Evolutionary conservation across 1,140 invertebrate species (phyloP), one percentile per base, ranked within the genome.

Genomic region (Probaryconus sp.): DNA sequence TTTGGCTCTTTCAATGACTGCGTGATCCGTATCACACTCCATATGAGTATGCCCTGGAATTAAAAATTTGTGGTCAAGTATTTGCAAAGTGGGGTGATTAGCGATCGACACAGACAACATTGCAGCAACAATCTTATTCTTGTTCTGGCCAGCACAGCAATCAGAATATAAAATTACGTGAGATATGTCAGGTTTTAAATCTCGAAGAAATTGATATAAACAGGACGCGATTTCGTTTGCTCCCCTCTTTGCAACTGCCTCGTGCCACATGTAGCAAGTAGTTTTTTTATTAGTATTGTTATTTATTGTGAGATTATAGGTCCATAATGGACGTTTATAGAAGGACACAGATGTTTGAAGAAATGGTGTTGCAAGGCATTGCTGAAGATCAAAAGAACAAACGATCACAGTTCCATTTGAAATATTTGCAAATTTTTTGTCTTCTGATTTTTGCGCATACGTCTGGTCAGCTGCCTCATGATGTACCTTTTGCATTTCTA

Each of bases 261-360:
- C 83, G 45, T 82, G 51, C 79, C 85, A 85, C 77, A 86, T 82
- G 56, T 79, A 83, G 30, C 79, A 79, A 24, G 43, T 63, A 40
- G 63, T 51, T 28, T 79, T 31, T 51, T 76, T 61, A 26, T 30
- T 56, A 40, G 16, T 53, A 42, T 47, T 77, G 33, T 80, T 78
- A 65, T 80, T 64, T 5, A 86, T 67, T 20, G 82, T 84, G 30
- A 87, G 61, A 56, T 86, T 86, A 30, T 71, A 86, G 2, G 76
- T 83, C 80, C 83, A 85, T 28, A 86, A 45, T 47, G 78, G 77
- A 16, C 79, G 50, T 61, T 81, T 79, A 50, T 86, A 87, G 74
- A 81, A 84, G 4, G 79, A 60, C 10, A 80, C 50, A 16, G 73
- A 79, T 9, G 75, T 71, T 48, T 73, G 42, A 26, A 83, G 42